Percentiles rank a stretch among this genome's conserved stretches.
Evolutionary conservation across 2,113 vertebrate species (phyloP).

Genomic region (Hemibagrus wyckioides): DNA sequence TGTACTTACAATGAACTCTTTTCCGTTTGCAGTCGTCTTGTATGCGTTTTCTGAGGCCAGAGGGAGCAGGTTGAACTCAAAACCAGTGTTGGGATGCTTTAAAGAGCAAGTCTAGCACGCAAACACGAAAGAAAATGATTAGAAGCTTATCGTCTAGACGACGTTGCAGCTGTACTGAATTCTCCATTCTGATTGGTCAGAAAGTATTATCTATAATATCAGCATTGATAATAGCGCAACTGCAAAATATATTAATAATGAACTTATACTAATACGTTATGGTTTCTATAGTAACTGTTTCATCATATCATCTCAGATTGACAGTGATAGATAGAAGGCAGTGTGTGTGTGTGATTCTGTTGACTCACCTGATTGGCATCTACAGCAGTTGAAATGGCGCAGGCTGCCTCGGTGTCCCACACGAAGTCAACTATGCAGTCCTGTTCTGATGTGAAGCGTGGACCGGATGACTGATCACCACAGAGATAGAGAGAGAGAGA

Average conservation of each 20-base stretch:
- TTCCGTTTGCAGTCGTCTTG: constrained; percentile 69
- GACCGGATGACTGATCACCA: constrained; percentile 75
- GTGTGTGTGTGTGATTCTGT: not conserved
- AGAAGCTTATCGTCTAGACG: not conserved
- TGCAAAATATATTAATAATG: not conserved
- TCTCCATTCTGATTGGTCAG: not conserved
- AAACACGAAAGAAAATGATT: not conserved
- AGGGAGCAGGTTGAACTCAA: constrained; percentile 83
- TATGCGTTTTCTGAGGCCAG: constrained; percentile 76
- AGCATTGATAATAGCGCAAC: not conserved
- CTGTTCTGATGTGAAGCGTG: constrained; percentile 78
- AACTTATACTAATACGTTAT: too few relatives aligned
- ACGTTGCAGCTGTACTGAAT: not conserved
- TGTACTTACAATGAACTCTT: constrained; percentile 77
- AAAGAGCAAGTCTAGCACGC: constrained; percentile 79
- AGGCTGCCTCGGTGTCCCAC: constrained; percentile 92
- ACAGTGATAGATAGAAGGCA: too few relatives aligned
- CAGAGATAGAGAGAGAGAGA: constrained; percentile 15
- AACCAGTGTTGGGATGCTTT: constrained; percentile 83
- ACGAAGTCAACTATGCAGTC: constrained; percentile 86
- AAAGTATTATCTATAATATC: not conserved
- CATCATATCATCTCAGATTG: too few relatives aligned
- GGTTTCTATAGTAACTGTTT: too few relatives aligned
- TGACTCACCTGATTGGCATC: constrained; percentile 75
- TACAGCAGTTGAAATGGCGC: constrained; percentile 77